Conservation (phyloP, 1,140 invertebrate genomes). For the Neodiprion virginianus region DNA sequence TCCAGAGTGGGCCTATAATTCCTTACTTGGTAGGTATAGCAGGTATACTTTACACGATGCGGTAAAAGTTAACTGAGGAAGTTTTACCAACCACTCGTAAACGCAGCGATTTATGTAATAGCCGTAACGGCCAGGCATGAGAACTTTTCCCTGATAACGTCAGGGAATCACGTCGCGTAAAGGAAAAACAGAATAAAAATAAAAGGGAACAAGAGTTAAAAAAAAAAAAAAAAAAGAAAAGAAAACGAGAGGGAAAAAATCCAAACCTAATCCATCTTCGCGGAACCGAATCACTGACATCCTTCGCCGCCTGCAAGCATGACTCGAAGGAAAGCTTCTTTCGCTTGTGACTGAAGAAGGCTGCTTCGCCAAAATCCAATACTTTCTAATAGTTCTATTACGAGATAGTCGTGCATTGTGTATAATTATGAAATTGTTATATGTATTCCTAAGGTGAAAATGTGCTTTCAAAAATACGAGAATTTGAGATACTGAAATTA, state of each 20-base stretch:
- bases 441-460: no score
- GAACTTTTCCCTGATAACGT: background rate
- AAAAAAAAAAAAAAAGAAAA: background rate
- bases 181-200: background rate
- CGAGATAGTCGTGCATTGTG: no score
- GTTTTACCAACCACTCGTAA: conserved; percentile 2
- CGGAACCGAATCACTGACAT: background rate
- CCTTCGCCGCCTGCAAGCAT: background rate
- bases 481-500: no score
- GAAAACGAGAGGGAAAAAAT: background rate
- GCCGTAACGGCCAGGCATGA: background rate
- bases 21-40: no score
- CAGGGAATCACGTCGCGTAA: background rate
- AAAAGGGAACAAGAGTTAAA: background rate
- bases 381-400: no score
- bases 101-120: conserved; percentile 5
- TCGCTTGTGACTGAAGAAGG: no score
- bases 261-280: background rate
- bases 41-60: background rate
- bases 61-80: background rate
- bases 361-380: no score
- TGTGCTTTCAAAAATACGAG: no score
- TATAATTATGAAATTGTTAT: no score
- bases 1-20: no score
- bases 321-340: background rate